These are phyloP conservation scores for Pseudochirops corinnae DNA, from an alignment of 2,797 vertebrate genomes.

Conservation along the genomic window DNA sequence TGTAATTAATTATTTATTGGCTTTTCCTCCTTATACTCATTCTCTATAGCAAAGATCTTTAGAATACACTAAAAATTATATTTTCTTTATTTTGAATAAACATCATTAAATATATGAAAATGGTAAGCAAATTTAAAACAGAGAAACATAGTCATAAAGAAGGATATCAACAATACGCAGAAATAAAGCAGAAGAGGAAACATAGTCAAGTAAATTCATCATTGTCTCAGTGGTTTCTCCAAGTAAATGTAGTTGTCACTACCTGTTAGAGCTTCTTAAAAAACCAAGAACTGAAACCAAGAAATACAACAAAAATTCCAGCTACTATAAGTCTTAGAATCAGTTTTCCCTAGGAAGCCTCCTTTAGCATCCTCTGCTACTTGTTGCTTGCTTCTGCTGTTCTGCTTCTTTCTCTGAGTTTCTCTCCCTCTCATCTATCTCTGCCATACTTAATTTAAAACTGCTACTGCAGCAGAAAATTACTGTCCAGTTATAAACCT, in stretches of 20 bases:
- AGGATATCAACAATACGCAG: neutral
- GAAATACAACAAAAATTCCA: neutral
- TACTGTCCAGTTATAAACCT: neutral
- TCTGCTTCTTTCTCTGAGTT: neutral
- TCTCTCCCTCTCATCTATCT: neutral
- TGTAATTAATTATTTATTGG: neutral
- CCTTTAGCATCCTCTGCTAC: neutral
- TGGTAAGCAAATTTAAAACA: neutral
- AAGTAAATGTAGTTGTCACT: neutral
- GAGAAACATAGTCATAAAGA: neutral
- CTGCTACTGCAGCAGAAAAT: neutral
- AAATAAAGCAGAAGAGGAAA: neutral
- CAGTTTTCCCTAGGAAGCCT: neutral
- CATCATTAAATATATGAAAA: neutral
- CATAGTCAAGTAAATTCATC: neutral
- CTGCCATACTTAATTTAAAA: too few species aligned
- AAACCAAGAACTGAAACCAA: neutral
- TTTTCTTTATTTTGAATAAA: neutral
- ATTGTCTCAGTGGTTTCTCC: neutral
- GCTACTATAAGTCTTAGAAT: neutral
- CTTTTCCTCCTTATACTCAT: neutral
- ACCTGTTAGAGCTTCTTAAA: neutral
- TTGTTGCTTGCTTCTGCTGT: neutral
- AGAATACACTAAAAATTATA: neutral
- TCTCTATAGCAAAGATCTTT: neutral